Percentiles rank a stretch among this genome's conserved stretches.
These are phyloP conservation scores for Chroicocephalus ridibundus DNA, from an alignment of 2,113 vertebrate species.

Conservation along the genomic window DNA sequence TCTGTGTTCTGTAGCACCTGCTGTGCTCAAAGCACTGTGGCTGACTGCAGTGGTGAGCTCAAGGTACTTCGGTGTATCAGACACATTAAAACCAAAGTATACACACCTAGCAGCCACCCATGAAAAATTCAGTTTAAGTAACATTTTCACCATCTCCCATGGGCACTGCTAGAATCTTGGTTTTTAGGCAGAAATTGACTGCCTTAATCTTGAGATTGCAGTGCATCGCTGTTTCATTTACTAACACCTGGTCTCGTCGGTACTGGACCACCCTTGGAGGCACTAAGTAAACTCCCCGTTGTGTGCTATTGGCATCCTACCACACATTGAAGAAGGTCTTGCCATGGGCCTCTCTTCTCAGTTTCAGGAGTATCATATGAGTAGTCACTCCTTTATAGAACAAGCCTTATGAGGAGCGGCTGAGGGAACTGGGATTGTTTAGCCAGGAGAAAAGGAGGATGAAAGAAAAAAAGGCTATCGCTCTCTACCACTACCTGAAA, in stretches of 20 bases:
- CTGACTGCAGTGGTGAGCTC: neutral
- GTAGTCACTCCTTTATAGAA: neutral
- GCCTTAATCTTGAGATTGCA: neutral
- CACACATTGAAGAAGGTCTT: neutral
- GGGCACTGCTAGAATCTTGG: neutral
- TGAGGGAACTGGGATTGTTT: too few species aligned
- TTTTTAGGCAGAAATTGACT: neutral
- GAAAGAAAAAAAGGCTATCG: too few species aligned
- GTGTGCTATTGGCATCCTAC: neutral
- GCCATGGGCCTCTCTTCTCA: neutral
- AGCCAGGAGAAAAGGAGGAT: too few species aligned
- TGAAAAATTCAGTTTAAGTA: neutral
- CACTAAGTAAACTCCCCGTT: neutral
- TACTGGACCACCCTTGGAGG: neutral
- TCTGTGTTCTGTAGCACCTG: neutral
- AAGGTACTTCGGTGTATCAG: rapidly evolving
- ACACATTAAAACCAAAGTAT: neutral
- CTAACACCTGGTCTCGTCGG: neutral
- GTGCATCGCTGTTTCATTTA: neutral
- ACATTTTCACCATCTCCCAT: neutral
- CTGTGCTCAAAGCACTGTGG: neutral
- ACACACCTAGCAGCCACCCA: neutral
- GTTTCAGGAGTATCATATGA: neutral
- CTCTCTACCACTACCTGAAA: too few species aligned
- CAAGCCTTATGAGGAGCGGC: too few species aligned